Base-by-base conservation (phyloP, 2,888 invertebrate genomes). In the Mesopsocus fuscifrons region DNA sequence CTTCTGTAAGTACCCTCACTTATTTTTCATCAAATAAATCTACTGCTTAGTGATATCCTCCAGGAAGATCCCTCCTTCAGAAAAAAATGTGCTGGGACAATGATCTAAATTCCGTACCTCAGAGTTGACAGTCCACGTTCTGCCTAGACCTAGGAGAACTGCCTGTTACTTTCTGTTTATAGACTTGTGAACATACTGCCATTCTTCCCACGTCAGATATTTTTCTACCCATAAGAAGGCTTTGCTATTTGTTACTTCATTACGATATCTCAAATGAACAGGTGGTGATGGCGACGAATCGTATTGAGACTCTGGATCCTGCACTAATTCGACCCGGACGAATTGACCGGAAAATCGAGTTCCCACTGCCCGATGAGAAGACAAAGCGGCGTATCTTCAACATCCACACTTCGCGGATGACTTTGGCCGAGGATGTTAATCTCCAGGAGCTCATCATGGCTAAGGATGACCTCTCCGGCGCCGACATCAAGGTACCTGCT, bases 351-450 rank as follows among this genome's bases (percentile, higher is more conserved):
- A 99, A 99, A 66, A 99, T 98, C 48, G 98, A 99, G 63, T 99
- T 98, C 60, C 98, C 98, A 0, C 67, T 98, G 42, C 98, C 98
- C 0, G 97, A 99, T 65, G 98, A 99, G 60, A 97, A 97, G 61
- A 98, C 98, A 1, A 94, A 94, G 59, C 72, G 88, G 44, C 72
- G 97, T 50, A 97, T 97, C 57, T 95, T 97, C 60, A 87, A 82
- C 49, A 99, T 99, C 54, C 98, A 99, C 63, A 98, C 98, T 1
- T 88, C 88, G n/a, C 72, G 92, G 50, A 99, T 99, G 98, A 99
- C 97, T 0, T 66, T 99, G 45, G 81, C 95, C 8, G 84, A 82
- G 48, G 95, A 98, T 65, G 98, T 99, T 6, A 91, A 94, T 58
- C 71, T 99, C 9, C 89, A 85, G 46, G 97, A 98, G 61, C 74